phyloP scores from a whole-genome alignment of 2,113 vertebrate species.

The Thymallus thymallus region DNA sequence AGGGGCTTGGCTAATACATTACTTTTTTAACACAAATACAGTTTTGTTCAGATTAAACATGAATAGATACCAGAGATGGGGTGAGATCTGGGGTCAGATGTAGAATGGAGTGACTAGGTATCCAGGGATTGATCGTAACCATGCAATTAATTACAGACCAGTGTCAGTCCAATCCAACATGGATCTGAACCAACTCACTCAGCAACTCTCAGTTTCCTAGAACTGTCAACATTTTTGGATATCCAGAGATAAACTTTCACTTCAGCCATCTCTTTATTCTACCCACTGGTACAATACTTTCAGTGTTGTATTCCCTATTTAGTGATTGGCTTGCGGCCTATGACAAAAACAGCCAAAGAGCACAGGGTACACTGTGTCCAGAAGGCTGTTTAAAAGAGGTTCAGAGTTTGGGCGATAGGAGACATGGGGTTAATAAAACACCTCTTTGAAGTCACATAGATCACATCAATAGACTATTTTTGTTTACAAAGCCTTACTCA shows the following conservation, averaged over 20 bases:
- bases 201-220: not conserved
- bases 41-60: not conserved
- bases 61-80: not conserved
- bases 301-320: no score
- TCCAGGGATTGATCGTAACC: not conserved
- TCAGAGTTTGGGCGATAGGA: constrained; percentile 19
- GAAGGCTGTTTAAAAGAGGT: constrained; percentile 20
- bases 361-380: constrained; percentile 26
- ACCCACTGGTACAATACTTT: no score
- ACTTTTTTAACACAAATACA: not conserved
- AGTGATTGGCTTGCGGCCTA: no score
- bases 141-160: no score
- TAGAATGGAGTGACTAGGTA: not conserved
- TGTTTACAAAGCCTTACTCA: not conserved
- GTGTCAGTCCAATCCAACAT: no score
- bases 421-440: not conserved
- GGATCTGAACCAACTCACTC: not conserved
- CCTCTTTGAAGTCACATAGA: not conserved
- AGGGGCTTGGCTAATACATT: not conserved
- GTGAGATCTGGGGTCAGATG: not conserved
- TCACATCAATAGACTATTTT: not conserved
- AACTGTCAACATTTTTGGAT: no score
- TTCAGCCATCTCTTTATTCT: no score
- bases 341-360: no score
- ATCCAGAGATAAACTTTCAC: no score